Evolutionary conservation across 2,888 invertebrate genomes (phyloP).

Genomic region (Mythimna lalbum): DNA sequence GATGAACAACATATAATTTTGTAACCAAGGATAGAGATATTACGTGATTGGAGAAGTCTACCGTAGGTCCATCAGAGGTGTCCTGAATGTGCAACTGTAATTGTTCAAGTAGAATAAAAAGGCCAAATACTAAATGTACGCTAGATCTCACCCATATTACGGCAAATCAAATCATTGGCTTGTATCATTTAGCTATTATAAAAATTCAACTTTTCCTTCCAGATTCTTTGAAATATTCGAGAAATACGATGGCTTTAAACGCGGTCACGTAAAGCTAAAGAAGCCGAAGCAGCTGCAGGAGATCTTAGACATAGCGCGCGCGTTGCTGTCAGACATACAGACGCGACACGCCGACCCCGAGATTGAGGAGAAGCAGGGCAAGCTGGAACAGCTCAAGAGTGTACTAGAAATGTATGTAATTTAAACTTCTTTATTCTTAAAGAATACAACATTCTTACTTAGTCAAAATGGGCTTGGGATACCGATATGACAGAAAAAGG

Average conservation of each 20-base stretch:
- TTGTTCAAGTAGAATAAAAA: background rate
- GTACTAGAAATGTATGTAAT: constrained; percentile 98
- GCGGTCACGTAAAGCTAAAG: constrained; percentile 99
- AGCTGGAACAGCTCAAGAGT: constrained; percentile 98
- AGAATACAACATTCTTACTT: too few species aligned
- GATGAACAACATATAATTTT: background rate
- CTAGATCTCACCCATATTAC: background rate
- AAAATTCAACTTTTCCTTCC: background rate
- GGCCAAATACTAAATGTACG: too few species aligned
- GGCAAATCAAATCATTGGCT: background rate
- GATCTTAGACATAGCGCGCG: constrained; percentile 98
- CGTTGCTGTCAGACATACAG: constrained; percentile 96
- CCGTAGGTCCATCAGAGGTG: background rate
- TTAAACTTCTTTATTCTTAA: background rate
- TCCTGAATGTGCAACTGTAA: too few species aligned
- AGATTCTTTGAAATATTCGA: constrained; percentile 99
- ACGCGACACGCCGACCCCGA: constrained; percentile 97
- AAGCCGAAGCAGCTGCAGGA: constrained; percentile 99
- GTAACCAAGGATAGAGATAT: background rate
- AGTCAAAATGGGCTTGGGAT: too few species aligned
- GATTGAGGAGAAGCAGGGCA: constrained; percentile 99
- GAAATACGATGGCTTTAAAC: constrained; percentile 98
- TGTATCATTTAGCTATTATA: background rate
- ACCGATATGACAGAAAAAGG: too few species aligned
- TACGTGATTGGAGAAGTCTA: background rate